phyloP scores from a whole-genome alignment of 1,140 invertebrate genomes.

The Nasonia vitripennis region DNA sequence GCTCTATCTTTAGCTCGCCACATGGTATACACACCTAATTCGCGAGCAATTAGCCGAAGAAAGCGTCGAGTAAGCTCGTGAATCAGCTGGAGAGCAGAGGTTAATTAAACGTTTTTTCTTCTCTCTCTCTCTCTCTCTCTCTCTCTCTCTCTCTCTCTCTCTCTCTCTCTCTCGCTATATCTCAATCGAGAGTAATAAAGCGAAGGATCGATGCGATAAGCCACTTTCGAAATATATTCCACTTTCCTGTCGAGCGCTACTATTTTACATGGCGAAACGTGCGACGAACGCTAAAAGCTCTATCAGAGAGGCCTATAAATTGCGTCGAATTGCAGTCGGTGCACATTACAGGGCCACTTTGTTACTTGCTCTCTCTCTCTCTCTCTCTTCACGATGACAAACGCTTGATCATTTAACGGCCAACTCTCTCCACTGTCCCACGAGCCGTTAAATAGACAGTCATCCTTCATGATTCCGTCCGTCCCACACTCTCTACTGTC shows the following conservation, averaged over 20 bases:
- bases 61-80: not conserved
- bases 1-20: not conserved
- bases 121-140: not conserved
- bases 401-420: not conserved
- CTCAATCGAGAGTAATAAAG: not conserved
- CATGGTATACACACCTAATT: not conserved
- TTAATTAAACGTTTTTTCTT: conserved; percentile 10
- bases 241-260: too few relatives aligned
- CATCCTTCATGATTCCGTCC: conserved; percentile 18
- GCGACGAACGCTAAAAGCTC: not conserved
- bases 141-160: not conserved
- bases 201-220: too few relatives aligned
- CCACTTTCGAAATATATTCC: too few relatives aligned
- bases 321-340: conserved; percentile 5
- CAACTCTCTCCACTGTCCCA: not conserved
- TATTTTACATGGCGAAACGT: too few relatives aligned
- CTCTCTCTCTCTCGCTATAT: not conserved
- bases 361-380: not conserved
- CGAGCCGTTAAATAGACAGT: conserved; percentile 22
- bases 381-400: not conserved
- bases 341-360: not conserved
- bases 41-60: not conserved
- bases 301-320: not conserved
- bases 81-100: not conserved
- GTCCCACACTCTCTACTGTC: not conserved